Conservation (phyloP, 2,113 vertebrate genomes). For the Hirundichthys speculiger region DNA sequence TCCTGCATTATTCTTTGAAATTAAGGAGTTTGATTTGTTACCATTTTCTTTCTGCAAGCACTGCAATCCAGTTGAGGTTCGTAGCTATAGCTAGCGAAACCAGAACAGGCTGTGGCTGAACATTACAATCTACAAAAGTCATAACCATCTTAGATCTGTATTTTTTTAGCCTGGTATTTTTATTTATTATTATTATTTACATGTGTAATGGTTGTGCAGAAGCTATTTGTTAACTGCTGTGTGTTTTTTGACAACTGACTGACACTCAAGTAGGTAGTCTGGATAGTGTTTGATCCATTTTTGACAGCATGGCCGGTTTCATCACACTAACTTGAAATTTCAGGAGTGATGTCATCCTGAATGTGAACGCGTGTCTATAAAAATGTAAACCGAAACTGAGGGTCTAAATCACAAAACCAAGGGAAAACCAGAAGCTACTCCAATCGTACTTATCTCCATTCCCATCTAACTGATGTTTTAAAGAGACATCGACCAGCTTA, state of each 20-base stretch:
- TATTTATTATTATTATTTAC: neutral
- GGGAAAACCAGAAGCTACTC: neutral
- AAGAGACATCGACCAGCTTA: neutral
- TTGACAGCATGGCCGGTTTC: neutral
- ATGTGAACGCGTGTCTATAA: neutral
- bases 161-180: neutral
- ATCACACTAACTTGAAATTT: neutral
- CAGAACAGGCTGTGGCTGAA: slow-evolving; percentile 2
- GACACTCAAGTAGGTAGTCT: neutral
- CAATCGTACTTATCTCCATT: neutral
- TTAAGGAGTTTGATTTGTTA: no score
- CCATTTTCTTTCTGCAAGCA: no score
- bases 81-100: no score
- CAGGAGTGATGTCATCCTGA: neutral
- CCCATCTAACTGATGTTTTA: slow-evolving; percentile 1
- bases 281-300: neutral
- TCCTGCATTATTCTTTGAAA: no score
- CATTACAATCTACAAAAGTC: slow-evolving; percentile 1
- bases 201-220: neutral
- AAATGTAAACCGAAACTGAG: neutral
- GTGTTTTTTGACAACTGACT: neutral
- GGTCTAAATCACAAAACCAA: neutral
- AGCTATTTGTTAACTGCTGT: neutral
- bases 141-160: neutral
- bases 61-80: no score